Conservation (phyloP, 2,113 vertebrate species). For the Miniopterus natalensis region DNA sequence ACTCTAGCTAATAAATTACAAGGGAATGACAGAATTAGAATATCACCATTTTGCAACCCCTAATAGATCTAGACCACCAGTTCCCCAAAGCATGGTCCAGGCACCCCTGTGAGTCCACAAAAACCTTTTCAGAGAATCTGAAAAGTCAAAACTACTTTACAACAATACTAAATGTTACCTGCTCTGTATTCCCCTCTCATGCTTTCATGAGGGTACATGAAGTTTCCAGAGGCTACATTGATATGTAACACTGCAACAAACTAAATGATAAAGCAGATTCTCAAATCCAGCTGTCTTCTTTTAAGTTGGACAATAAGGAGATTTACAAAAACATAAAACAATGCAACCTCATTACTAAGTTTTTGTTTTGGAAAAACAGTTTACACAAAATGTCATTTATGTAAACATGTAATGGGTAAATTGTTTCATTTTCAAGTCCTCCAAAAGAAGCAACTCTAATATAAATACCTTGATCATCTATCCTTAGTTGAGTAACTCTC, state of each 20-base stretch:
- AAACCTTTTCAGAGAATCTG: not conserved
- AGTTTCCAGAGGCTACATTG: not conserved
- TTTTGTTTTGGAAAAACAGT: not conserved
- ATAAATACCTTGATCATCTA: not conserved
- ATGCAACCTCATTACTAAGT: not conserved
- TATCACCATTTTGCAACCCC: not conserved
- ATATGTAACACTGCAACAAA: not conserved
- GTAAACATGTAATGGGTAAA: not conserved
- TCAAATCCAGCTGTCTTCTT: not conserved
- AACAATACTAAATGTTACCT: not conserved
- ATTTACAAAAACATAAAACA: not conserved
- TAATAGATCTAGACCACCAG: not conserved
- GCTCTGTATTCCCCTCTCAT: not conserved
- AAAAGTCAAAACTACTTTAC: not conserved
- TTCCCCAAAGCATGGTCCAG: not conserved
- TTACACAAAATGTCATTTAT: constrained; percentile 24
- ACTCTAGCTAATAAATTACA: constrained; percentile 14
- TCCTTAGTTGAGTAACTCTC: not conserved
- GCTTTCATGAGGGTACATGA: not conserved
- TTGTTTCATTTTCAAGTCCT: not conserved
- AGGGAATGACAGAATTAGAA: not conserved
- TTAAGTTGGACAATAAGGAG: constrained; percentile 11
- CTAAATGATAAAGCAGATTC: not conserved
- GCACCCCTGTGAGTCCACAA: not conserved
- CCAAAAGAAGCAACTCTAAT: constrained; percentile 6